A percentile compares a stretch with the other conserved stretches of the same genome.
phyloP scores from a whole-genome alignment of 2,888 invertebrate species.

The Isotomurus palustris region DNA sequence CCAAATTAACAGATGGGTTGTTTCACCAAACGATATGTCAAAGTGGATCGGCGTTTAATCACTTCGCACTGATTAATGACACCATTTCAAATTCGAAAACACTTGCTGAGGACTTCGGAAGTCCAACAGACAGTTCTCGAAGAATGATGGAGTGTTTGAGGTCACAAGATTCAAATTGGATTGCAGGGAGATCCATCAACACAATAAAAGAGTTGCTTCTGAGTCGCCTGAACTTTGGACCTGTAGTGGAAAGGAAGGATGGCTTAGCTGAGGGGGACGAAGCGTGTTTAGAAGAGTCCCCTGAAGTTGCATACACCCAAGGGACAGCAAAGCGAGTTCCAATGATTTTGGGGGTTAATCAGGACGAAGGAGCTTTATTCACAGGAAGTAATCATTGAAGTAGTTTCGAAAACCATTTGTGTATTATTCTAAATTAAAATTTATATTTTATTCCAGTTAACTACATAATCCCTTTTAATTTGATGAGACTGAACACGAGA shows the following conservation, averaged over 20 bases:
- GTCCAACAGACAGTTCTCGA: constrained; percentile 5
- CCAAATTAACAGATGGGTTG: not conserved
- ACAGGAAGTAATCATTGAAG: constrained; percentile 6
- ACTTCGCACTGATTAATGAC: constrained; percentile 15
- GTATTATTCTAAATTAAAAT: not conserved
- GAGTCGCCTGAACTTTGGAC: constrained; percentile 9
- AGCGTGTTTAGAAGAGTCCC: constrained; percentile 10
- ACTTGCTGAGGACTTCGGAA: constrained; percentile 1
- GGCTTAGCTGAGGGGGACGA: too few relatives aligned
- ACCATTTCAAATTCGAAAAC: constrained; percentile 5
- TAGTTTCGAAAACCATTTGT: not conserved
- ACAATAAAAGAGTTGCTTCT: constrained; percentile 6
- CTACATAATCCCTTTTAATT: not conserved
- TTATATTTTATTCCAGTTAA: constrained; percentile 2
- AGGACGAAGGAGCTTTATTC: constrained; percentile 16
- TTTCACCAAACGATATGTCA: constrained; percentile 2
- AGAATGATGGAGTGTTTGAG: constrained; percentile 14
- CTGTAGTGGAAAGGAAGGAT: constrained; percentile 5
- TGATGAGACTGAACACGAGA: not conserved
- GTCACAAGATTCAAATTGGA: not conserved
- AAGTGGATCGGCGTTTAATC: constrained; percentile 9
- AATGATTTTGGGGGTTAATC: constrained; percentile 8
- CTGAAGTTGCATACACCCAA: constrained; percentile 7
- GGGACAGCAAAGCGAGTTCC: constrained; percentile 3
- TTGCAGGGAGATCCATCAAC: constrained; percentile 1